Percentiles rank a stretch among this genome's conserved stretches.
phyloP scores from a whole-genome alignment of 1,140 invertebrate genomes.

The Drosophila kohkoa region DNA sequence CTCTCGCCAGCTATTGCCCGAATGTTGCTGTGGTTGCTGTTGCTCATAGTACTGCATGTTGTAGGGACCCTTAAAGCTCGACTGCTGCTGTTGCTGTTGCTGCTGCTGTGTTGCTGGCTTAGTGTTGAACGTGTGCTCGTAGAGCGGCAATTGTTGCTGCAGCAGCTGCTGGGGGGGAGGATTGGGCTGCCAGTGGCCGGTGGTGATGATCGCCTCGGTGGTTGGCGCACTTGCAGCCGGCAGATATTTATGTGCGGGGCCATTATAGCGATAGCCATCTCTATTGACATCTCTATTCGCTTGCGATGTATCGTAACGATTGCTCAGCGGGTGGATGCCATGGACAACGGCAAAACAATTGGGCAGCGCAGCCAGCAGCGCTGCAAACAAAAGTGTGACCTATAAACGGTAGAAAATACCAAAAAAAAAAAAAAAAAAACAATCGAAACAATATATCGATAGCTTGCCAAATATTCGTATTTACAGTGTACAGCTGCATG shows the following conservation, averaged over 20 bases:
- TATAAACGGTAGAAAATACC: neutral
- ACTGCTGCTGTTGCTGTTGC: conserved; percentile 20
- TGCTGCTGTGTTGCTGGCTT: conserved; percentile 1
- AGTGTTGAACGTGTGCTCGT: conserved; percentile 28
- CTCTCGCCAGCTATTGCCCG: neutral
- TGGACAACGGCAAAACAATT: conserved; percentile 38
- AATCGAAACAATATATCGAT: neutral
- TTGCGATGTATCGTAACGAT: neutral
- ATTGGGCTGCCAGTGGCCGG: conserved; percentile 45
- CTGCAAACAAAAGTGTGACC: neutral
- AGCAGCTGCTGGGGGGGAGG: neutral
- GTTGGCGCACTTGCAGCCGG: conserved; percentile 44
- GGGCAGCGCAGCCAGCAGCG: conserved; percentile 5
- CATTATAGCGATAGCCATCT: conserved; percentile 69
- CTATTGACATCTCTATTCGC: conserved; percentile 44
- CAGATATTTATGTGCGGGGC: conserved; percentile 68
- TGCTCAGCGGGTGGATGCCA: conserved; percentile 32
- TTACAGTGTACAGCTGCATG: conserved; percentile 7
- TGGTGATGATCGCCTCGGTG: conserved; percentile 35
- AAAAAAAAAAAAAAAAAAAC: neutral
- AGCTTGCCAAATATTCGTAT: neutral
- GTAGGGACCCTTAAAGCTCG: conserved; percentile 48
- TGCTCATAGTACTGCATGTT: conserved; percentile 46
- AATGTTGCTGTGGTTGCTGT: conserved; percentile 1
- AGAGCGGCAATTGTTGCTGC: conserved; percentile 5